Base-by-base conservation (phyloP, 2,888 invertebrate species). In the Amiota mariae region DNA sequence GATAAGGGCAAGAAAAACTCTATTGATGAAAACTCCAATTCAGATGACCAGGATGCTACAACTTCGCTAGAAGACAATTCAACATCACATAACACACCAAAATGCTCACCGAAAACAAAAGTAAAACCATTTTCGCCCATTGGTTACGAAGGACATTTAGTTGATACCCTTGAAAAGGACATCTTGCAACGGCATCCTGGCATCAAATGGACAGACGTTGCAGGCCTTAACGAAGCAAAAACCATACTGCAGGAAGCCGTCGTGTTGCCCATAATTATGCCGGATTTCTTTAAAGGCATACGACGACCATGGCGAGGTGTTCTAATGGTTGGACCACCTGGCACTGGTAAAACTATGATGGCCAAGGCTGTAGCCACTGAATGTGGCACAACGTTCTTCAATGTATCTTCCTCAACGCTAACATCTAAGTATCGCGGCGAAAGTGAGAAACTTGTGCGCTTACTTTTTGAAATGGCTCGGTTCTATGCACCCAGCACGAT, bases 351-450 rank as follows among this genome's bases (percentile, higher is more conserved):
- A 89, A 96, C 96, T 0, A 91, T 96, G 90, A 90, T 96, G 76
- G 96, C 96, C 1, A 93, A 96, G 81, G 97, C 97, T 0, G 96
- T 97, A 13, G 97, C 97, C 20, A 96, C 96, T 0, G 96, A 97
- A 89, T 97, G 96, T 87, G 93, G 94, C 66, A 95, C 97, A 0
- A 96, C 96, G 0, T 96, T 96, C 90, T 96, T 97, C 89, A 94
- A 96, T 87, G 95, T 97, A 0, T 95, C 96, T 0, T 95, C 96
- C 0, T 95, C 96, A 0, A 96, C 95, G 0, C 92, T 97, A 56
- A 96, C 96, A 0, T 96, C 96, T 1, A 97, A 97, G 87, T 97
- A 95, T 86, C 91, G 96, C n/a, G 97, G 97, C 0, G 97, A 97
- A 88, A 96, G 96, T 2, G 97, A 97, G 89, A 97, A 97, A 88